A percentile compares a stretch with the other conserved stretches of the same genome.
These are phyloP conservation scores for Clepsis dumicolana DNA, from an alignment of 2,888 invertebrate species.

Conservation along the genomic window DNA sequence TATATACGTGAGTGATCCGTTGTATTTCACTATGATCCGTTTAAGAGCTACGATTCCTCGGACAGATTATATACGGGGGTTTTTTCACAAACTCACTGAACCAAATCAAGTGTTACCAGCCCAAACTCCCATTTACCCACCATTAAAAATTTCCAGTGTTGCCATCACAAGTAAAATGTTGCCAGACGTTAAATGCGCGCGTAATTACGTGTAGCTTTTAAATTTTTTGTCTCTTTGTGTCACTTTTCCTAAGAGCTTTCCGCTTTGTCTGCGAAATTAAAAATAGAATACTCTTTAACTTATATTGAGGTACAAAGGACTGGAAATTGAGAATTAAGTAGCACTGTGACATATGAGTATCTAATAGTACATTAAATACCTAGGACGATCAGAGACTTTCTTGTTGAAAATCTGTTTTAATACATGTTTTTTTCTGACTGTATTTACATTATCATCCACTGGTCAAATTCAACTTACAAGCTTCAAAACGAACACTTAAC, in stretches of 20 bases:
- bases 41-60: too few relatives aligned
- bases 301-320: not conserved
- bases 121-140: not conserved
- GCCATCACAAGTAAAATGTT: conserved; percentile 26
- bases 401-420: too few relatives aligned
- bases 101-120: not conserved
- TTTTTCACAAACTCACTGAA: not conserved
- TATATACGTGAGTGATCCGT: too few relatives aligned
- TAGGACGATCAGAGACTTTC: too few relatives aligned
- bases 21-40: too few relatives aligned
- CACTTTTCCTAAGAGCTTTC: conserved; percentile 21
- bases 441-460: too few relatives aligned
- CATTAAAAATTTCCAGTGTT: not conserved
- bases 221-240: conserved; percentile 20
- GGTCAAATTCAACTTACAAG: too few relatives aligned
- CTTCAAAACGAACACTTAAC: too few relatives aligned
- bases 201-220: conserved; percentile 31
- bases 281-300: conserved; percentile 30
- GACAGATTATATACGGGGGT: too few relatives aligned
- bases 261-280: conserved; percentile 38
- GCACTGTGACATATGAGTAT: too few relatives aligned
- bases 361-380: too few relatives aligned
- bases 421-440: too few relatives aligned
- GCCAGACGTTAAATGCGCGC: conserved; percentile 31
- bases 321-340: not conserved